Conservation (phyloP, 2,797 vertebrate genomes). For the Sebastes glaucus region DNA sequence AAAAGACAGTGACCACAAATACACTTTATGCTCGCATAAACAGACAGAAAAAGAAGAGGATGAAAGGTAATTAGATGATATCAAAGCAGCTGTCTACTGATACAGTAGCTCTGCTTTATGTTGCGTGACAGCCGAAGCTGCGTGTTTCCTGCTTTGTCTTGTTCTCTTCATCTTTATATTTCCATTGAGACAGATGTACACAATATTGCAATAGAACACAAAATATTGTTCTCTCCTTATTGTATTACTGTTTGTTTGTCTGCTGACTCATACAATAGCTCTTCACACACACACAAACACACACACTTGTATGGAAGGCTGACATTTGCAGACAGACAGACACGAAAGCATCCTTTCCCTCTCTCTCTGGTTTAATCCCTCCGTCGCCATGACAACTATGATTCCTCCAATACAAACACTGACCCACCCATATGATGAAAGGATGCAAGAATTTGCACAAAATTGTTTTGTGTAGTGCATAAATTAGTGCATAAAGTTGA, state of each 20-base stretch:
- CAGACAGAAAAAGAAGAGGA: background rate
- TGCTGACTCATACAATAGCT: conserved; percentile 46
- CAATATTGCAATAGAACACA: background rate
- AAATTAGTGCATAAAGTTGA: background rate
- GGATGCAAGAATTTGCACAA: background rate
- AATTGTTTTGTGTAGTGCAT: background rate
- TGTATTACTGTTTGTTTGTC: background rate
- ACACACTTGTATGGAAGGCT: background rate
- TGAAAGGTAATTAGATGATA: conserved; percentile 6
- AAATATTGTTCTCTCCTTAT: background rate
- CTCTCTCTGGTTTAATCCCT: conserved; percentile 7
- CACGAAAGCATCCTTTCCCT: conserved; percentile 13
- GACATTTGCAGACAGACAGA: conserved; percentile 41
- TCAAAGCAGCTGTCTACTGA: background rate
- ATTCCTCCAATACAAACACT: conserved; percentile 27
- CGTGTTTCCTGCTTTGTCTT: background rate
- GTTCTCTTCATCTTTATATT: background rate
- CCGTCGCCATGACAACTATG: conserved; percentile 7
- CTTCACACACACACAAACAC: background rate
- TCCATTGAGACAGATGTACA: background rate
- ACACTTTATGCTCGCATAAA: background rate
- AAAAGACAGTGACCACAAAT: conserved; percentile 17
- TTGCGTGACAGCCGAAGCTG: background rate
- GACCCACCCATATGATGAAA: conserved; percentile 7
- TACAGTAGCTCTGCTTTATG: conserved; percentile 5